Conservation (phyloP, 2,888 invertebrate species). For the Dermolepida albohirtum region DNA sequence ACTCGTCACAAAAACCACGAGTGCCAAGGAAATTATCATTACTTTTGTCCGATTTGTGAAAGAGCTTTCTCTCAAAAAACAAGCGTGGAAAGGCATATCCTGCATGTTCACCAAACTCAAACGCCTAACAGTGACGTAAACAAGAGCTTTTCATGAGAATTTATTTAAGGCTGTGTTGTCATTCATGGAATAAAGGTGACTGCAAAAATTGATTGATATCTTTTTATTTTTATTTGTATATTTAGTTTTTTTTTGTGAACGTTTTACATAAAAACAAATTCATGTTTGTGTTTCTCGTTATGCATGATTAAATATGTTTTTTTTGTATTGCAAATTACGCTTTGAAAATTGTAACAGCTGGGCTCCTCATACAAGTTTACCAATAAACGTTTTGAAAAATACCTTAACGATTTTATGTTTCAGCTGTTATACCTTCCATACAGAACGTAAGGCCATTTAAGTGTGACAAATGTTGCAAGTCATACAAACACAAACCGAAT, state of each 20-base stretch:
- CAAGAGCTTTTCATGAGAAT: too few relatives aligned
- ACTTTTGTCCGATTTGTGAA: slow-evolving; percentile 71
- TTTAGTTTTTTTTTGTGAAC: too few relatives aligned
- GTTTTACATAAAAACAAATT: too few relatives aligned
- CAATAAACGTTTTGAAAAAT: not conserved
- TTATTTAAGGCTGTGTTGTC: too few relatives aligned
- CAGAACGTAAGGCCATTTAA: slow-evolving; percentile 31
- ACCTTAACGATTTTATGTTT: slow-evolving; percentile 32
- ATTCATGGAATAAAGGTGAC: not conserved
- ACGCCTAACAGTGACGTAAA: not conserved
- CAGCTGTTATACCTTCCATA: slow-evolving; percentile 19
- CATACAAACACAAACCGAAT: slow-evolving; percentile 57
- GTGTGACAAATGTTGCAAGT: slow-evolving; percentile 52
- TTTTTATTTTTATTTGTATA: too few relatives aligned
- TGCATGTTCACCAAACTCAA: slow-evolving; percentile 60
- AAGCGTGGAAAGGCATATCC: slow-evolving; percentile 71
- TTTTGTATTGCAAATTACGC: too few relatives aligned
- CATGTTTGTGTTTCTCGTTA: too few relatives aligned
- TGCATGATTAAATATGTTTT: too few relatives aligned
- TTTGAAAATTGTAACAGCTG: too few relatives aligned
- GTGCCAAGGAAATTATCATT: slow-evolving; percentile 60
- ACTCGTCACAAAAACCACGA: slow-evolving; percentile 61
- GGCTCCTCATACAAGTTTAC: slow-evolving; percentile 65
- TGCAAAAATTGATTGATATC: not conserved
- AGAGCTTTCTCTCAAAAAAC: slow-evolving; percentile 78